phyloP scores from a whole-genome alignment of 2,797 vertebrate species.

The Darevskia mixta region DNA sequence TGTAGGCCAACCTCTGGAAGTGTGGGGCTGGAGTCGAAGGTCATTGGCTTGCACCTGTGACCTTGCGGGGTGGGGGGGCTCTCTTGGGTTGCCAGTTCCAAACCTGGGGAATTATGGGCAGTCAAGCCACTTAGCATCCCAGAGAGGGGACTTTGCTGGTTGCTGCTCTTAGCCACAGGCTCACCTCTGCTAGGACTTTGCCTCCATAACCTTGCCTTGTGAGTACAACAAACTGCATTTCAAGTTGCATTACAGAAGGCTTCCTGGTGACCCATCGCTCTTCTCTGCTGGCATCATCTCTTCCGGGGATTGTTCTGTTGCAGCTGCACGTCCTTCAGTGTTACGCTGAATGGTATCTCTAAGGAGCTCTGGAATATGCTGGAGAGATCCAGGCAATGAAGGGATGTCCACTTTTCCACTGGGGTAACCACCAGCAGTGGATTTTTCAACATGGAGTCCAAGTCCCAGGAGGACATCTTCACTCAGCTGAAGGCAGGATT shows the following conservation, averaged over 20 bases:
- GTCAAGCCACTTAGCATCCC: not conserved
- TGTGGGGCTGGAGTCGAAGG: too few species aligned
- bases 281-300: not conserved
- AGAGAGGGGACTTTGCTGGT: not conserved
- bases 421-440: not conserved
- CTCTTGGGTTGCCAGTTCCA: not conserved
- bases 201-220: too few species aligned
- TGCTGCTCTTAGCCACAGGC: too few species aligned
- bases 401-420: accelerated
- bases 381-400: accelerated
- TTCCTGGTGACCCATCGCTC: not conserved
- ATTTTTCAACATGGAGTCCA: slow-evolving; percentile 1
- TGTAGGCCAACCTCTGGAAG: too few species aligned
- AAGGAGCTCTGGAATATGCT: slow-evolving; percentile 11
- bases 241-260: too few species aligned
- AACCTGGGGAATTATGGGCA: not conserved
- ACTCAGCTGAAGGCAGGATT: not conserved
- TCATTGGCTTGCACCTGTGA: not conserved
- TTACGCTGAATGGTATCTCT: not conserved
- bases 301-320: not conserved
- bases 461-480: slow-evolving; percentile 16
- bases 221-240: too few species aligned
- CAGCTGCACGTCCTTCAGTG: not conserved
- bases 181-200: too few species aligned
- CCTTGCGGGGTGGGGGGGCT: not conserved